phyloP scores from a whole-genome alignment of 2,113 vertebrate species.

The Tonatia bakeri region DNA sequence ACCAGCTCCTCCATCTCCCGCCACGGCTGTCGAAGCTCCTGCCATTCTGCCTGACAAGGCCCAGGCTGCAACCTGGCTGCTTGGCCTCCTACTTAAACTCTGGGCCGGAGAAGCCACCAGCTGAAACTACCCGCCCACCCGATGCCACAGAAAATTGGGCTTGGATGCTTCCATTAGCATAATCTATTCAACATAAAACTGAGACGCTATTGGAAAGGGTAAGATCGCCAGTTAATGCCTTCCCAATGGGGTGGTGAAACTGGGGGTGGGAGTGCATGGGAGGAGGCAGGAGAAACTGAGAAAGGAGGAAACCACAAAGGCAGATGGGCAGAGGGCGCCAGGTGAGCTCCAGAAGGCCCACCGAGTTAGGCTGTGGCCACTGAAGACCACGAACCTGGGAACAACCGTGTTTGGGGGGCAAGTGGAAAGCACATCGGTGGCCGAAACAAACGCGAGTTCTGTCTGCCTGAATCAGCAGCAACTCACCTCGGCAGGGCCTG shows the following conservation, averaged over 20 bases:
- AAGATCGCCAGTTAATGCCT: not conserved
- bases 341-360: not conserved
- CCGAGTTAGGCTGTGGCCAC: not conserved
- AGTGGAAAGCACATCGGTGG: too few relatives aligned
- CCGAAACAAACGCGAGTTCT: not conserved
- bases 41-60: not conserved
- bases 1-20: not conserved
- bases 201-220: not conserved
- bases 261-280: not conserved
- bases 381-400: not conserved
- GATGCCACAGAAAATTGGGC: not conserved
- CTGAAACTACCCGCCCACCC: not conserved
- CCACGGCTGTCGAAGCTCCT: not conserved
- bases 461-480: rapidly evolving
- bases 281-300: not conserved
- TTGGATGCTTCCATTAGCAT: not conserved
- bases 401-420: not conserved
- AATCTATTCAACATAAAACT: not conserved
- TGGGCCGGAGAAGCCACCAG: not conserved
- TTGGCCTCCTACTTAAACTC: not conserved
- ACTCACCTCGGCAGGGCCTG: not conserved
- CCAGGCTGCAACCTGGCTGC: not conserved
- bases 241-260: not conserved
- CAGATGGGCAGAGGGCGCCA: not conserved
- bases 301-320: not conserved